A percentile compares a stretch with the other conserved stretches of the same genome.
phyloP scores from a whole-genome alignment of 2,797 vertebrate species.

The Gephyroberyx darwinii region DNA sequence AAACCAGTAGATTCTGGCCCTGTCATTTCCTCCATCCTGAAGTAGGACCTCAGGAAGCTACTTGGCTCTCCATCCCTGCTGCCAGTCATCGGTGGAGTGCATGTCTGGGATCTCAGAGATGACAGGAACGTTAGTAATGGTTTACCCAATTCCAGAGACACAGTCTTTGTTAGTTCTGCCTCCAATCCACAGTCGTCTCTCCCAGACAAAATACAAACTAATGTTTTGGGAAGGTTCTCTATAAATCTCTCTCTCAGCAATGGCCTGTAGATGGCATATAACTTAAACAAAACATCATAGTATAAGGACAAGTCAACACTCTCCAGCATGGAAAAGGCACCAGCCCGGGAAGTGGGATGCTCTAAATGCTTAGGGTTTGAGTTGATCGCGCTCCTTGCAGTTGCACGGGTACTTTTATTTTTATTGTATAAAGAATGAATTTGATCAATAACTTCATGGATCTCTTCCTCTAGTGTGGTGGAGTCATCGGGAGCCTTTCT shows the following conservation, averaged over 20 bases:
- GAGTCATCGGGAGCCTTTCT: slow-evolving; percentile 8
- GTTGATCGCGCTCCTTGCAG: not conserved
- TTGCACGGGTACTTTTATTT: not conserved
- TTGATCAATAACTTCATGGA: slow-evolving; percentile 65
- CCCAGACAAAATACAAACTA: slow-evolving; percentile 79
- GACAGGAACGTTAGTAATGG: slow-evolving; percentile 65
- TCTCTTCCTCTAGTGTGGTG: slow-evolving; percentile 58
- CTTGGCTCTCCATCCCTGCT: not conserved
- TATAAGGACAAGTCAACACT: slow-evolving; percentile 56
- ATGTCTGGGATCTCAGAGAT: slow-evolving; percentile 69
- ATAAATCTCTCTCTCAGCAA: slow-evolving; percentile 64
- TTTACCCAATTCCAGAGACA: slow-evolving; percentile 63
- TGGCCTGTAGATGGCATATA: slow-evolving; percentile 62
- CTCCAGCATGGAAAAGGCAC: slow-evolving; percentile 5
- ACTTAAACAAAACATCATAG: slow-evolving; percentile 54
- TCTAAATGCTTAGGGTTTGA: slow-evolving; percentile 3
- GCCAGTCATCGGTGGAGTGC: slow-evolving; percentile 25
- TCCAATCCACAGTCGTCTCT: slow-evolving; percentile 74
- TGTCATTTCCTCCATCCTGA: slow-evolving; percentile 48
- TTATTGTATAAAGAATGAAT: slow-evolving; percentile 64
- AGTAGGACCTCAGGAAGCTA: slow-evolving; percentile 51
- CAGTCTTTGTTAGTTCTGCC: slow-evolving; percentile 71
- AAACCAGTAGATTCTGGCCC: slow-evolving; percentile 30
- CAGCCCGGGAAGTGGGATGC: slow-evolving; percentile 9
- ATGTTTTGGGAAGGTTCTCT: slow-evolving; percentile 68